Conservation (phyloP, 1,140 invertebrate species). For the Geopemphigus sp. region DNA sequence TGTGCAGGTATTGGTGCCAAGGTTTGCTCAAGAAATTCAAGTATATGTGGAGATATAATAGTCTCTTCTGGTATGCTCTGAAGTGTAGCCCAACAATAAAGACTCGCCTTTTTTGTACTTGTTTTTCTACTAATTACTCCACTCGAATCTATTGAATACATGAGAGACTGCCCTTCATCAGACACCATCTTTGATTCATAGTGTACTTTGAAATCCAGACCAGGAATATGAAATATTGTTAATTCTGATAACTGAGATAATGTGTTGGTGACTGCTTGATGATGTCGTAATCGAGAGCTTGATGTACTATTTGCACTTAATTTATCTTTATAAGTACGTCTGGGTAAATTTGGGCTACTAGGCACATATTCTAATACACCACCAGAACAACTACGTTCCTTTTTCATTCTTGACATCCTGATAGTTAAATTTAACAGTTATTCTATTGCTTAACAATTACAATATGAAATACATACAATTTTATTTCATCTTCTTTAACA, state of each 20-base stretch:
- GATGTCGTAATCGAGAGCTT: constrained; percentile 56
- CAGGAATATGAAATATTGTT: constrained; percentile 92
- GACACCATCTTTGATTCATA: constrained; percentile 80
- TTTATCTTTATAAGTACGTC: constrained; percentile 58
- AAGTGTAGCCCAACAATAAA: constrained; percentile 93
- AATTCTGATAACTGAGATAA: constrained; percentile 68
- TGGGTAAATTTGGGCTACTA: constrained; percentile 58
- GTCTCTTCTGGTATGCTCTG: constrained; percentile 95
- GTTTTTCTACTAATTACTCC: constrained; percentile 51
- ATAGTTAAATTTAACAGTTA: constrained; percentile 26
- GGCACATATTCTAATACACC: constrained; percentile 66
- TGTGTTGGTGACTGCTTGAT: constrained; percentile 52
- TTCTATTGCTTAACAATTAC: neutral
- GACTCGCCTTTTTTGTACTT: constrained; percentile 79
- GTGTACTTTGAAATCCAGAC: constrained; percentile 88
- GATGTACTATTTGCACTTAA: constrained; percentile 58
- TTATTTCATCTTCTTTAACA: constrained; percentile 68
- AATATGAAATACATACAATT: constrained; percentile 57
- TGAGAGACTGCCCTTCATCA: constrained; percentile 60
- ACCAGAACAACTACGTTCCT: constrained; percentile 70
- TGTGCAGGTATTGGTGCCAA: constrained; percentile 79
- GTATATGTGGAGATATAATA: constrained; percentile 89
- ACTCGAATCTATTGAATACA: constrained; percentile 52
- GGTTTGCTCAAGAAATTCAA: constrained; percentile 92
- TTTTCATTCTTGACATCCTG: constrained; percentile 63